Conservation (phyloP, 2,797 vertebrate species). For the Merluccius polli region DNA sequence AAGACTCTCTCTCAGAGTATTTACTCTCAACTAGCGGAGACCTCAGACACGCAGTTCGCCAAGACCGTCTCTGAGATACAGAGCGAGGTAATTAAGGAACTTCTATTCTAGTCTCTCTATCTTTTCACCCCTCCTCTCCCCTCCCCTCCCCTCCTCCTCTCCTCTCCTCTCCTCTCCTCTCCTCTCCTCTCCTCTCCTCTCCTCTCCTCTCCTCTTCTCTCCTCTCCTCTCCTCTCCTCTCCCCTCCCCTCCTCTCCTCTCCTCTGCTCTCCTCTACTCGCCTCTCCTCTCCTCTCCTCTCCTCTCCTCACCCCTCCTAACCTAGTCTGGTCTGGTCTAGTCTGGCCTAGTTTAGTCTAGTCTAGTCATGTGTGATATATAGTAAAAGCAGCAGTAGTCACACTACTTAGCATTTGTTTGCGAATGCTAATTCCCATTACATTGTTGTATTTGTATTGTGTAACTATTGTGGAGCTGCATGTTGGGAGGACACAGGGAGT, state of each 20-base stretch:
- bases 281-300: neutral
- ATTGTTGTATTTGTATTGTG: neutral
- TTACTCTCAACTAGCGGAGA: constrained; percentile 47
- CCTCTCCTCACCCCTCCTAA: neutral
- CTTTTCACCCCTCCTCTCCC: neutral
- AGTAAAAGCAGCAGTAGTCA: neutral
- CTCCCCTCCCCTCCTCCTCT: neutral
- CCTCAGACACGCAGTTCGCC: constrained; percentile 41
- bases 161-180: neutral
- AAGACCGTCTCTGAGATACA: constrained; percentile 36
- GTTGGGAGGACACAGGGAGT: neutral
- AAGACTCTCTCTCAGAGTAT: constrained; percentile 29
- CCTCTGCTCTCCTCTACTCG: too few species aligned
- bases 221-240: neutral
- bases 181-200: neutral
- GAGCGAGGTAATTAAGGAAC: constrained; percentile 35
- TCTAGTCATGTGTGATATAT: neutral
- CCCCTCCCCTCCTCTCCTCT: neutral
- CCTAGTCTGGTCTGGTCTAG: neutral
- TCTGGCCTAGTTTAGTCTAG: neutral
- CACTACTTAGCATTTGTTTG: too few species aligned
- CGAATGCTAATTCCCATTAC: neutral
- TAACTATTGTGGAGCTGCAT: neutral
- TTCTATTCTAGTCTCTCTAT: neutral
- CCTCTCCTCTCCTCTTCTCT: neutral